Evolutionary conservation across 2,888 invertebrate species (phyloP).

Genomic region (Horisme vitalbata): DNA sequence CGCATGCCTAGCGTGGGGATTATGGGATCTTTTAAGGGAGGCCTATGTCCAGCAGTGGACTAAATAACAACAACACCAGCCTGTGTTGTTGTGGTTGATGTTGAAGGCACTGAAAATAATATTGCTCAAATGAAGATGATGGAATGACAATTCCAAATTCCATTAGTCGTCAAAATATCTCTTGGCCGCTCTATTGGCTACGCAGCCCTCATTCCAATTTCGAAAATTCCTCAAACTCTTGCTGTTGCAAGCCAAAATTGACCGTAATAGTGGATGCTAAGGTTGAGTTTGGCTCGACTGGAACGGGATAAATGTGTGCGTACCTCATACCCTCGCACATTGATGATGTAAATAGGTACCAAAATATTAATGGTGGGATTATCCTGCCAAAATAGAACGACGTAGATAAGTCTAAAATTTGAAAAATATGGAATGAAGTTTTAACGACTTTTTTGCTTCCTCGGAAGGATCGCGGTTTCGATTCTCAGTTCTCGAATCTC

Average conservation of each 20-base stretch:
- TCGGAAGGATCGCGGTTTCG: not conserved
- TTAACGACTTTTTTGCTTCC: conserved; percentile 5
- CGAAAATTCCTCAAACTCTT: conserved; percentile 45
- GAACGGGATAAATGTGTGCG: conserved; percentile 31
- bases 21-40: too few species aligned
- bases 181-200: conserved; percentile 23
- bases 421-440: conserved; percentile 17
- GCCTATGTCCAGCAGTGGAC: too few species aligned
- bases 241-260: conserved; percentile 27
- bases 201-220: conserved; percentile 37
- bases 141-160: too few species aligned
- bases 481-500: not conserved
- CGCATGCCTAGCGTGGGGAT: too few species aligned
- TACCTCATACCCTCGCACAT: conserved; percentile 47
- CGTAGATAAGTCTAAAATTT: conserved; percentile 30
- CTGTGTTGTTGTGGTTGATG: too few species aligned
- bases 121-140: too few species aligned
- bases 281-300: conserved; percentile 34
- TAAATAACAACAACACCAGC: too few species aligned
- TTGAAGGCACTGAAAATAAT: too few species aligned
- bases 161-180: too few species aligned
- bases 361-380: conserved; percentile 62
- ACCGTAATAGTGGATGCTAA: conserved; percentile 8
- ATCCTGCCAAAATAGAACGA: conserved; percentile 62
- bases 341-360: conserved; percentile 37